Evolutionary conservation across 2,888 invertebrate genomes (phyloP).

Genomic region (Drosophila melanocephala): DNA sequence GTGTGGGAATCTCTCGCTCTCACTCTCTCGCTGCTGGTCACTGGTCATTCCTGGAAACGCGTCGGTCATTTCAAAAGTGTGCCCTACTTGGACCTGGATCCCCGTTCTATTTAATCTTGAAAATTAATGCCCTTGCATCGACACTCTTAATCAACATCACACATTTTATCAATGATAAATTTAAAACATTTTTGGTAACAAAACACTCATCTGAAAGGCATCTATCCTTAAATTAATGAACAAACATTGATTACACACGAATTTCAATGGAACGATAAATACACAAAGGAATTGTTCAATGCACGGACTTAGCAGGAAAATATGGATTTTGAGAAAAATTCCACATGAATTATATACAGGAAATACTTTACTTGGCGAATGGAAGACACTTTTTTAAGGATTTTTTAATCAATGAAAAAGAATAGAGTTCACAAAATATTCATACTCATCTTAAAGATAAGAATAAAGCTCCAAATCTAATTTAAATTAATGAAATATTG

Average conservation of each 20-base stretch:
- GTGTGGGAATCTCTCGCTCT: conserved; percentile 68
- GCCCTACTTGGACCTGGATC: conserved; percentile 39
- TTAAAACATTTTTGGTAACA: conserved; percentile 20
- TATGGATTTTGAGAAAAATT: background rate
- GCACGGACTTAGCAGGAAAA: background rate
- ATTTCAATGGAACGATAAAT: conserved; percentile 16
- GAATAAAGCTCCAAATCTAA: background rate
- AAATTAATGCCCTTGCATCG: conserved; percentile 57
- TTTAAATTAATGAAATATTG: background rate
- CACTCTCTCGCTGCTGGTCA: conserved; percentile 13
- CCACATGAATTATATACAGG: background rate
- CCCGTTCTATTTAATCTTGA: conserved; percentile 47
- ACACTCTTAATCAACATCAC: conserved; percentile 64
- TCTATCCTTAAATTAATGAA: conserved; percentile 43
- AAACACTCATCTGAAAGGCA: conserved; percentile 10
- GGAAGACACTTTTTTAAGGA: background rate
- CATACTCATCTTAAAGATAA: background rate
- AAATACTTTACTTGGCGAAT: background rate
- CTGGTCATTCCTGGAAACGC: conserved; percentile 70
- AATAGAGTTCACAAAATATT: background rate
- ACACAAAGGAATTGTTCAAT: background rate
- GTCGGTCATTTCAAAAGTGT: conserved; percentile 76
- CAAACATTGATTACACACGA: conserved; percentile 21
- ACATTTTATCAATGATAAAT: conserved; percentile 61
- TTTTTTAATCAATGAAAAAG: background rate